A percentile compares a stretch with the other conserved stretches of the same genome.
phyloP scores from a whole-genome alignment of 2,797 vertebrate genomes.

The Geotria australis region DNA sequence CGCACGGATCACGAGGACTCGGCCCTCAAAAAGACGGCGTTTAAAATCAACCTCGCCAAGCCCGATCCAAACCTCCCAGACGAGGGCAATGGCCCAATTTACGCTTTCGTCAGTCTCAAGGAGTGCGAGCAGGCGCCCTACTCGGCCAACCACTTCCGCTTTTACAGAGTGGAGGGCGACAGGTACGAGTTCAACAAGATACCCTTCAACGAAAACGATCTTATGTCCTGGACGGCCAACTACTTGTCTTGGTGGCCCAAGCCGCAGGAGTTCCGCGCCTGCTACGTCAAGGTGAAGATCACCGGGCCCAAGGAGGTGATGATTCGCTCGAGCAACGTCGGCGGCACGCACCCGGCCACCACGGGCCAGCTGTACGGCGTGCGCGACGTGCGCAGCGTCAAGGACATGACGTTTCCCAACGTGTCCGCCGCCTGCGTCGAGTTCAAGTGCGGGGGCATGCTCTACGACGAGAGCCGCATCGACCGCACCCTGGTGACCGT shows the following conservation, averaged over 20 bases:
- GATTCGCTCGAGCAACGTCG: constrained; percentile 45
- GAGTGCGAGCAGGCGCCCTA: constrained; percentile 44
- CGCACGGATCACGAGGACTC: constrained; percentile 54
- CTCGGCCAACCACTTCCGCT: constrained; percentile 56
- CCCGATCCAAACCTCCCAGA: constrained; percentile 41
- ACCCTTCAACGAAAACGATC: constrained; percentile 52
- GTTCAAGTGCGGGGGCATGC: constrained; percentile 87
- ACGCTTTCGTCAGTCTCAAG: constrained; percentile 42
- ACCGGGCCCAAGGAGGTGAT: constrained; percentile 57
- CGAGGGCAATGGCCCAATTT: constrained; percentile 59
- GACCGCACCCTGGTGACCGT: constrained; percentile 54
- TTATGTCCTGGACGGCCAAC: constrained; percentile 60
- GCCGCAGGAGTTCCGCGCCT: constrained; percentile 84
- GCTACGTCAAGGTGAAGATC: constrained; percentile 68
- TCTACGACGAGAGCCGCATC: constrained; percentile 47
- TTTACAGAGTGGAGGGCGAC: constrained; percentile 70
- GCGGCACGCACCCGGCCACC: constrained; percentile 43
- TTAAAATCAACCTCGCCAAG: constrained; percentile 58
- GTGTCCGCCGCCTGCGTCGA: constrained; percentile 56
- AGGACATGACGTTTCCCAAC: constrained; percentile 19
- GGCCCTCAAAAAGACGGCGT: constrained; percentile 51
- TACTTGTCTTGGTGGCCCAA: constrained; percentile 95
- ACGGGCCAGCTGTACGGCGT: constrained; percentile 53
- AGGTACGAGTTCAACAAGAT: constrained; percentile 84
- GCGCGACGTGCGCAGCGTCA: constrained; percentile 57